Evolutionary conservation across 2,113 vertebrate species (phyloP).

Genomic region (Probosciger aterrimus): DNA sequence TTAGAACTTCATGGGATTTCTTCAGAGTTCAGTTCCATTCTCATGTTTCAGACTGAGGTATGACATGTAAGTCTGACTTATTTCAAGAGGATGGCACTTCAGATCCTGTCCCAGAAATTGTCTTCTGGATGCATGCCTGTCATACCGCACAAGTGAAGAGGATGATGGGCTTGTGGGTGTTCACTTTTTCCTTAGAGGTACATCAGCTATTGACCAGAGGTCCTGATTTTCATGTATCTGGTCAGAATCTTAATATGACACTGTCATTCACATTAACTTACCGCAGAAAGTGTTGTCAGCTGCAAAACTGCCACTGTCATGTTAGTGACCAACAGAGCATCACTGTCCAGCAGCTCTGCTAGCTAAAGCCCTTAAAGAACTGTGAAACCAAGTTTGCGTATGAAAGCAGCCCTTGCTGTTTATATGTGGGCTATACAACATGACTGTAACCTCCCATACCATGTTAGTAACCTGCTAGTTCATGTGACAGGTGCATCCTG

Average conservation of each 20-base stretch:
- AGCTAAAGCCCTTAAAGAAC: not conserved
- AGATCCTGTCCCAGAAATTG: not conserved
- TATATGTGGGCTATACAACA: not conserved
- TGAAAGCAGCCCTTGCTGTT: not conserved
- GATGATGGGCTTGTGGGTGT: not conserved
- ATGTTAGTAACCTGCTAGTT: not conserved
- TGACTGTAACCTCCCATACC: not conserved
- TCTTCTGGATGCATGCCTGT: not conserved
- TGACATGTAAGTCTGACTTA: not conserved
- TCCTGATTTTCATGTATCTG: rapidly evolving
- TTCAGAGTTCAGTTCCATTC: not conserved
- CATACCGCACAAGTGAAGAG: not conserved
- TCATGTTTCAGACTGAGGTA: not conserved
- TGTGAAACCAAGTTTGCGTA: rapidly evolving
- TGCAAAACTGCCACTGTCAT: not conserved
- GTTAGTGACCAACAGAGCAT: not conserved
- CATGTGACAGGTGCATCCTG: rapidly evolving
- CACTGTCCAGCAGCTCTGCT: not conserved
- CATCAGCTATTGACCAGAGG: not conserved
- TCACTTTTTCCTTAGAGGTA: not conserved
- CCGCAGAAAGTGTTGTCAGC: not conserved
- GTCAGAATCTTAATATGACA: not conserved
- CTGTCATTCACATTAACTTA: not conserved
- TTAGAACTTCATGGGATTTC: not conserved
- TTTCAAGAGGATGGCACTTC: not conserved